Percentiles rank a stretch among this genome's conserved stretches.
These are phyloP conservation scores for Timema cristinae DNA, from an alignment of 2,888 invertebrate species.

Conservation along the genomic window DNA sequence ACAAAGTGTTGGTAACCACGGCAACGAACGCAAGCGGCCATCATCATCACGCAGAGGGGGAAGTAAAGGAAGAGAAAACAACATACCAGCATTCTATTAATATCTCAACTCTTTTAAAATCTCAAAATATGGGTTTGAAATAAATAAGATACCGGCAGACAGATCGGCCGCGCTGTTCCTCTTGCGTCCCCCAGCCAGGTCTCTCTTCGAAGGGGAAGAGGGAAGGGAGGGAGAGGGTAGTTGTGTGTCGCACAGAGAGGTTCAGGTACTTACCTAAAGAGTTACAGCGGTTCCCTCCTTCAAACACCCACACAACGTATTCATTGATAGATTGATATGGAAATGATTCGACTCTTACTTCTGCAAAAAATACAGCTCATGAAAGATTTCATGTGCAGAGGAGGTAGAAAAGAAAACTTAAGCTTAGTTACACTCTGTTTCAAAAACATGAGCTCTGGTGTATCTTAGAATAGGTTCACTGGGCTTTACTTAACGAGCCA, in stretches of 20 bases:
- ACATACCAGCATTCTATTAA: constrained; percentile 44
- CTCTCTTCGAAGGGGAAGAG: constrained; percentile 3
- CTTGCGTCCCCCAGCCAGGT: constrained; percentile 20
- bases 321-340: too few species aligned
- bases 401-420: too few species aligned
- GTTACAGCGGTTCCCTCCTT: too few species aligned
- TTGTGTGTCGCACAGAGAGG: too few species aligned
- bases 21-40: constrained; percentile 31
- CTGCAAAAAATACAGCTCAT: constrained; percentile 40
- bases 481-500: too few species aligned
- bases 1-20: constrained; percentile 34
- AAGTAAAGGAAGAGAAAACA: constrained; percentile 43
- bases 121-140: too few species aligned
- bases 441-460: too few species aligned
- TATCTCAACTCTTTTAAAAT: constrained; percentile 28
- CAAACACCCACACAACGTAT: too few species aligned
- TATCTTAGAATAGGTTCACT: too few species aligned
- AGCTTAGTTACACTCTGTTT: too few species aligned
- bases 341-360: constrained; percentile 29
- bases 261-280: too few species aligned
- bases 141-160: too few species aligned
- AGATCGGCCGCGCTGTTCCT: constrained; percentile 3
- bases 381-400: constrained; percentile 28
- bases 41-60: constrained; percentile 37
- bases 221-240: neutral